Percentiles rank a stretch among this genome's conserved stretches.
phyloP scores from a whole-genome alignment of 2,113 vertebrate genomes.

The Anolis carolinensis region DNA sequence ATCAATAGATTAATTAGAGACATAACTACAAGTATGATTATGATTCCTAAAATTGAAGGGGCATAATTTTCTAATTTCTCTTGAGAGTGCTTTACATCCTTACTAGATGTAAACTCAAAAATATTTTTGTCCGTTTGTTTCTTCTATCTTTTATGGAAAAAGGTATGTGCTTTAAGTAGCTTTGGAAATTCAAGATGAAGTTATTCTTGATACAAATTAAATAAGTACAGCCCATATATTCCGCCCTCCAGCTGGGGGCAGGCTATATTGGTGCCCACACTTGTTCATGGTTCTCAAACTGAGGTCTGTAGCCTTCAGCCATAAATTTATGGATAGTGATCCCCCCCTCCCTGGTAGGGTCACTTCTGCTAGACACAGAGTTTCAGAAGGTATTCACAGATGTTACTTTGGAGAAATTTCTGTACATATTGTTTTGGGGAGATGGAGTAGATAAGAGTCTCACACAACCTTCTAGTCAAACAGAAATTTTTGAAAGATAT shows the following conservation, averaged over 20 bases:
- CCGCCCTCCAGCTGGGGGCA: background rate
- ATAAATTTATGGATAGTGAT: conserved; percentile 8
- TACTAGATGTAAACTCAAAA: conserved; percentile 4
- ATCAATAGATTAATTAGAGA: background rate
- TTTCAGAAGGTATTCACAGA: background rate
- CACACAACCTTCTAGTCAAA: background rate
- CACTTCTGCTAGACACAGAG: background rate
- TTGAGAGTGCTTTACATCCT: background rate
- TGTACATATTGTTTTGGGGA: background rate
- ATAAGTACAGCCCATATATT: background rate
- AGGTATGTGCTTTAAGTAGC: background rate
- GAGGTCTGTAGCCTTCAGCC: conserved; percentile 1
- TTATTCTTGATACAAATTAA: background rate
- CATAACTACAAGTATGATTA: background rate
- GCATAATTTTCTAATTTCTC: background rate
- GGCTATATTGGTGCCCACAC: background rate
- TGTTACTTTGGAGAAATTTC: background rate
- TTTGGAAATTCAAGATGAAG: conserved; percentile 17
- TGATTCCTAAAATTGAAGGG: background rate
- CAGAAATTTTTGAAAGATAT: background rate
- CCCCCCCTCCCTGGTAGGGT: background rate
- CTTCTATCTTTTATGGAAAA: conserved; percentile 7
- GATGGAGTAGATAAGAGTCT: background rate
- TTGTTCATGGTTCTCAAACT: background rate
- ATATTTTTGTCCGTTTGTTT: background rate